These are phyloP conservation scores for Perdita meconis DNA, from an alignment of 2,888 invertebrate genomes.

Conservation along the genomic window DNA sequence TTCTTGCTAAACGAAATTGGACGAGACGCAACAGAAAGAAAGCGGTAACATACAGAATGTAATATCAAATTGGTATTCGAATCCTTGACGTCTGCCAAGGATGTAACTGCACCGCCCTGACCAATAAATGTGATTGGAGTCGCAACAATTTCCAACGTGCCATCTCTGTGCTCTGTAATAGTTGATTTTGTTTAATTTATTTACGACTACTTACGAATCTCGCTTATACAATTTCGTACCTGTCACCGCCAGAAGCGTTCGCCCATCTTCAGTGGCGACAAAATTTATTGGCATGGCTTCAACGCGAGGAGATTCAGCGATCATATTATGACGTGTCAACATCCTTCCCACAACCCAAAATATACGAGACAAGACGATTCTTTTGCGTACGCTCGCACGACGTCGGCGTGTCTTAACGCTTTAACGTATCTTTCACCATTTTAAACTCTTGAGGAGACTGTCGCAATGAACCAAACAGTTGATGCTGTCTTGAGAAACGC, in stretches of 20 bases:
- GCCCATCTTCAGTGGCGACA: constrained; percentile 78
- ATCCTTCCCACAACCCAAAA: constrained; percentile 38
- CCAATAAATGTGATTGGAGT: constrained; percentile 76
- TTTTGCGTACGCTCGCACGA: not conserved
- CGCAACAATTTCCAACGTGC: constrained; percentile 74
- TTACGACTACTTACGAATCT: not conserved
- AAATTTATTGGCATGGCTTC: constrained; percentile 74
- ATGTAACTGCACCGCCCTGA: constrained; percentile 57
- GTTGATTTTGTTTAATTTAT: not conserved
- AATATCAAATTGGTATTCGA: constrained; percentile 64
- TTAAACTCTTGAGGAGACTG: not conserved
- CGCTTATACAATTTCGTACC: constrained; percentile 58
- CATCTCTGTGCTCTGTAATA: constrained; percentile 74
- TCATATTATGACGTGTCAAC: constrained; percentile 64
- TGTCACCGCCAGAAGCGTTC: constrained; percentile 75
- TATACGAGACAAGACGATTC: not conserved
- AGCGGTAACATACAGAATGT: constrained; percentile 56
- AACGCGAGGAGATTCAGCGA: constrained; percentile 45
- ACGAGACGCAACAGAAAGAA: too few relatives aligned
- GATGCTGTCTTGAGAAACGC: not conserved
- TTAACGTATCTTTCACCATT: not conserved
- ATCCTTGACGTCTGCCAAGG: constrained; percentile 62
- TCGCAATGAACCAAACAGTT: not conserved
- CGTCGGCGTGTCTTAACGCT: constrained; percentile 1
- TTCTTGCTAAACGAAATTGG: too few relatives aligned